Evolutionary conservation across 2,113 vertebrate genomes (phyloP).

Genomic region (Egretta garzetta): DNA sequence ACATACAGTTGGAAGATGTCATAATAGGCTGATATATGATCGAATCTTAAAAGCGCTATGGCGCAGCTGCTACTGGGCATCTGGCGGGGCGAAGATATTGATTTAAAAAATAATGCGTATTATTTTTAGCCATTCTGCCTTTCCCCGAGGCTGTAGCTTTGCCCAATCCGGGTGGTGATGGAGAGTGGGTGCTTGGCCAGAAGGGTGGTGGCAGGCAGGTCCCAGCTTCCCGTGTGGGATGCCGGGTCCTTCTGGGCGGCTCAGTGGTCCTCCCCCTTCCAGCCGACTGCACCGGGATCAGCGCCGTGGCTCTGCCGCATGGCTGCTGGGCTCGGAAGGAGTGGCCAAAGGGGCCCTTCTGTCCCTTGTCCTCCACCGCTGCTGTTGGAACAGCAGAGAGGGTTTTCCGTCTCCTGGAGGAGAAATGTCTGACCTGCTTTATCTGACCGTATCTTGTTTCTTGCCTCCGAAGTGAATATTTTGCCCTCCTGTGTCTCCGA

Average conservation of each 20-base stretch:
- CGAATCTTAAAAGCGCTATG: not conserved
- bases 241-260: not conserved
- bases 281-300: rapidly evolving
- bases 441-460: not conserved
- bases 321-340: not conserved
- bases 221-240: rapidly evolving
- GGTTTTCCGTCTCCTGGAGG: not conserved
- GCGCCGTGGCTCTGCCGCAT: rapidly evolving
- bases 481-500: not conserved
- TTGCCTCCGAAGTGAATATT: not conserved
- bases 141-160: not conserved
- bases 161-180: rapidly evolving
- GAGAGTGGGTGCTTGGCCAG: not conserved
- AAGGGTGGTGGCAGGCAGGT: not conserved
- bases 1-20: conserved; percentile 70
- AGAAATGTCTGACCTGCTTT: not conserved
- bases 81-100: not conserved
- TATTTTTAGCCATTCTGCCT: not conserved
- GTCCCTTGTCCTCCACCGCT: not conserved
- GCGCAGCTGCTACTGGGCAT: conserved; percentile 67
- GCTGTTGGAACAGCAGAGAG: not conserved
- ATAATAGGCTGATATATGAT: conserved; percentile 45
- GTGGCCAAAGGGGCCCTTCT: not conserved
- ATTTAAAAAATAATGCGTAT: not conserved
- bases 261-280: not conserved